phyloP scores from a whole-genome alignment of 2,113 vertebrate genomes.

The Cichladusa arquata region DNA sequence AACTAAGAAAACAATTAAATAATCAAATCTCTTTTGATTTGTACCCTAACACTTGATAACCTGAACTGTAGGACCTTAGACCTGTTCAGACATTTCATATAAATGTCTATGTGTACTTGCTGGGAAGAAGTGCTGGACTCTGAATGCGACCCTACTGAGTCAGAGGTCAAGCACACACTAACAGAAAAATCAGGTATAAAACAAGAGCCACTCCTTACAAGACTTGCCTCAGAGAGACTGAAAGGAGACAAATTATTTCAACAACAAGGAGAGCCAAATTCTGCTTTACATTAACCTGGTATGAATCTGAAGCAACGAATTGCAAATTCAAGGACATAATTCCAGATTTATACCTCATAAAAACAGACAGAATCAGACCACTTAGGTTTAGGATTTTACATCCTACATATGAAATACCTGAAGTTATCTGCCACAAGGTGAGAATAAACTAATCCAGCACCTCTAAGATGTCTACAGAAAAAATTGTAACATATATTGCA shows the following conservation, averaged over 20 bases:
- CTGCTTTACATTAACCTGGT: neutral
- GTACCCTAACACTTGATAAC: neutral
- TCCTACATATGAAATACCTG: neutral
- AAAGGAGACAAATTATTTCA: neutral
- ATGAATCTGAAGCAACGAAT: neutral
- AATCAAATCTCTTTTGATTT: neutral
- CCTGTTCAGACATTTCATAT: neutral
- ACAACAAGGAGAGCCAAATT: neutral
- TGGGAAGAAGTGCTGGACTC: neutral
- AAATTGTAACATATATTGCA: neutral
- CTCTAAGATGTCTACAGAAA: neutral
- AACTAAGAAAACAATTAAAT: neutral
- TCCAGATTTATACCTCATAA: neutral
- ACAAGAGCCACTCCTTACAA: neutral
- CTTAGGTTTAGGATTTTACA: slow-evolving; percentile 31
- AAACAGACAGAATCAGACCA: neutral
- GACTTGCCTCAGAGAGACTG: neutral
- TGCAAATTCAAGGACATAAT: neutral
- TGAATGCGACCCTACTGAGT: neutral
- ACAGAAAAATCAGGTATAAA: neutral
- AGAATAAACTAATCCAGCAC: neutral
- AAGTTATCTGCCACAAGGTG: neutral
- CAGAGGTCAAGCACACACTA: neutral
- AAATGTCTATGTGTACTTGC: neutral
- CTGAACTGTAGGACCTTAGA: neutral